phyloP scores from a whole-genome alignment of 2,113 vertebrate genomes.

The Myiozetetes cayanensis region DNA sequence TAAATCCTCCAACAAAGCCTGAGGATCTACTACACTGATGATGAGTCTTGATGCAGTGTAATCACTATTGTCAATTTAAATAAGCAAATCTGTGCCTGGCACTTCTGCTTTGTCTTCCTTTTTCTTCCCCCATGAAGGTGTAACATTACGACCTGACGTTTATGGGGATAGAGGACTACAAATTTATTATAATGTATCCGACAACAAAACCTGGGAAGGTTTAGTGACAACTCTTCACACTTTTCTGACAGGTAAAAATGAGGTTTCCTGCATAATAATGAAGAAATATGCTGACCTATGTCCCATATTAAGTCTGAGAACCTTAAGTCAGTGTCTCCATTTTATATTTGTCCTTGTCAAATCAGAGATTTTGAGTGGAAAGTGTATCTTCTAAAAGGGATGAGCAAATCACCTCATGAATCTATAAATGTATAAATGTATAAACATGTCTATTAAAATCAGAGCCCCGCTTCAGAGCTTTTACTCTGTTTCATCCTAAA shows the following conservation, averaged over 20 bases:
- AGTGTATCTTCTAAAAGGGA: neutral
- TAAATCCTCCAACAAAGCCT: neutral
- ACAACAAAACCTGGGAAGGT: conserved; percentile 74
- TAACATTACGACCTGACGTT: conserved; percentile 82
- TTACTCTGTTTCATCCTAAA: neutral
- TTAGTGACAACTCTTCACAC: conserved; percentile 71
- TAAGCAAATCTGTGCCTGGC: neutral
- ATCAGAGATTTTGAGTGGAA: neutral
- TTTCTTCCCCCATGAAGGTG: conserved; percentile 60
- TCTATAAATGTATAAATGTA: neutral
- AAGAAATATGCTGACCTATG: neutral
- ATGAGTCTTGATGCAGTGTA: neutral
- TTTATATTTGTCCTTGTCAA: neutral
- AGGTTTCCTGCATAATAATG: neutral
- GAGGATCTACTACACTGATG: neutral
- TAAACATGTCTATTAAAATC: neutral
- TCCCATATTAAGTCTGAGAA: neutral
- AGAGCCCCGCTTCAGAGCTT: neutral
- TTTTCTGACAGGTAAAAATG: conserved; percentile 79
- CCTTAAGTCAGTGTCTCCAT: neutral
- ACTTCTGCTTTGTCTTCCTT: neutral
- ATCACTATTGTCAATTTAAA: neutral
- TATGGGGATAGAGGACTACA: conserved; percentile 79
- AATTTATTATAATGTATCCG: conserved; percentile 80
- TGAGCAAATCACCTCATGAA: neutral